Conservation (phyloP, 2,797 vertebrate species). For the Cercopithecus petaurista region DNA sequence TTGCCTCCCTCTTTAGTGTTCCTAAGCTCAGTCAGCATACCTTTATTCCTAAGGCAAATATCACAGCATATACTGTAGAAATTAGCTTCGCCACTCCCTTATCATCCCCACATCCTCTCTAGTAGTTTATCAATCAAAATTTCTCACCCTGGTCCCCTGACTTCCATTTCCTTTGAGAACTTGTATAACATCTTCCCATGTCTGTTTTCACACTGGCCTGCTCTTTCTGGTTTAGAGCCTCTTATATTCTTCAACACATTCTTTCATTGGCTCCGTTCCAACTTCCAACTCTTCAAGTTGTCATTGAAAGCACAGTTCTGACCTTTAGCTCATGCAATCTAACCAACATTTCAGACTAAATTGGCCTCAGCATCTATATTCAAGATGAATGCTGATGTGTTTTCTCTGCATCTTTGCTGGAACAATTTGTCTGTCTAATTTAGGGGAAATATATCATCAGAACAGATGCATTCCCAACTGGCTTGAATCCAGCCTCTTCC, state of each 20-base stretch:
- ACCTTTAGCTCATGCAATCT: background rate
- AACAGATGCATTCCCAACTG: conserved; percentile 27
- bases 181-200: background rate
- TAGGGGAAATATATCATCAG: conserved; percentile 31
- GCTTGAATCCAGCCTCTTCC: conserved; percentile 47
- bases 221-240: background rate
- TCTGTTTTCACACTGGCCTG: background rate
- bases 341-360: conserved; percentile 6
- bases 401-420: background rate
- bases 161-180: background rate
- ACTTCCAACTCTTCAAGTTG: background rate
- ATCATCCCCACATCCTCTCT: background rate
- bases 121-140: background rate
- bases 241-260: background rate
- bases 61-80: background rate
- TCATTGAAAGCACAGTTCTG: background rate
- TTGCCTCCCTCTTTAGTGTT: background rate
- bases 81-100: background rate
- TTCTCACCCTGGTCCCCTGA: background rate
- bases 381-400: background rate
- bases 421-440: background rate
- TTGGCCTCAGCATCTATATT: background rate
- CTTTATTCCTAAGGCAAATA: background rate
- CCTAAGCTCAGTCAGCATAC: background rate
- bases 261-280: background rate